Conservation (phyloP, 1,140 invertebrate species). For the Belonocnema kinseyi region DNA sequence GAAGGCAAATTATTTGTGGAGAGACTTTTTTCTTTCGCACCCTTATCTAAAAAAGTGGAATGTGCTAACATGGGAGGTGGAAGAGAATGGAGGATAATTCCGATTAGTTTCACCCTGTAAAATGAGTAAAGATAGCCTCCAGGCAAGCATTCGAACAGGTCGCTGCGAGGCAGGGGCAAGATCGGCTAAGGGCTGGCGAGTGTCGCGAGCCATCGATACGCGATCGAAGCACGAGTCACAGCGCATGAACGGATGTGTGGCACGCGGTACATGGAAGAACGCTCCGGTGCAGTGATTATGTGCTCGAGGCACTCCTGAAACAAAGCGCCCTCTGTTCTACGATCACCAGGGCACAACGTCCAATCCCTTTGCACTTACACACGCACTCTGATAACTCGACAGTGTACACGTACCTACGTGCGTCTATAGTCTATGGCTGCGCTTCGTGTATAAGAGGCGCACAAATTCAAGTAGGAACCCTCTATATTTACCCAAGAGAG, state of each 20-base stretch:
- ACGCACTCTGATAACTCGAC: conserved; percentile 48
- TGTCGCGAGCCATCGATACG: conserved; percentile 30
- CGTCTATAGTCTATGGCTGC: conserved; percentile 26
- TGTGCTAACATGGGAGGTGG: not conserved
- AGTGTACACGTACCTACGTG: conserved; percentile 31
- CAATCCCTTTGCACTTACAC: conserved; percentile 63
- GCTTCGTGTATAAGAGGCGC: conserved; percentile 28
- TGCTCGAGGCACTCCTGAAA: conserved; percentile 67
- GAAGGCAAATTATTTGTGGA: too few relatives aligned
- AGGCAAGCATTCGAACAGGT: not conserved
- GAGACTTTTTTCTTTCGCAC: too few relatives aligned
- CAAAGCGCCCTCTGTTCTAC: conserved; percentile 68
- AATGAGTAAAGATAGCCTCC: conserved; percentile 20
- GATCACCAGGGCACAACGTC: conserved; percentile 58
- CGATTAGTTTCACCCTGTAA: conserved; percentile 12
- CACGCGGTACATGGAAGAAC: conserved; percentile 56
- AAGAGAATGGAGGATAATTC: not conserved
- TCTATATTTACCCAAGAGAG: conserved; percentile 50
- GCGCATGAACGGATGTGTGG: conserved; percentile 54
- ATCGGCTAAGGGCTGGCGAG: conserved; percentile 34
- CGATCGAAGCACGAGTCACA: conserved; percentile 44
- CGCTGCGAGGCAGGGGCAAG: not conserved
- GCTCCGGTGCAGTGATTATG: conserved; percentile 60
- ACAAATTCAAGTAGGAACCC: conserved; percentile 52
- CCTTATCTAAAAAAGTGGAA: not conserved